A percentile compares a stretch with the other conserved stretches of the same genome.
Evolutionary conservation across 2,113 vertebrate species (phyloP).

Genomic region (Sylvilagus bachmani): DNA sequence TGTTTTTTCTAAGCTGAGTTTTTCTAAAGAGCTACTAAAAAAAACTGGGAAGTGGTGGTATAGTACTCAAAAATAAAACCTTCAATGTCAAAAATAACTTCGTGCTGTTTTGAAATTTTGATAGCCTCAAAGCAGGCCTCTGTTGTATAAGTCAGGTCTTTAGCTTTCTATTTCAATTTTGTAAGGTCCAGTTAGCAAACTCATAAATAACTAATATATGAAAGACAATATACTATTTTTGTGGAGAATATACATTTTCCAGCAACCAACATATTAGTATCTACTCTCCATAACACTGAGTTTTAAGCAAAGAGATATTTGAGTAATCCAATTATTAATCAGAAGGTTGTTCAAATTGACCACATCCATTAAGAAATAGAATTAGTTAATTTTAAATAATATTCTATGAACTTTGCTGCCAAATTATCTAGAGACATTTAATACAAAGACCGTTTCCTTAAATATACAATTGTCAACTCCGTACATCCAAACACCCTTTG

Average conservation of each 20-base stretch:
- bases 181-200: not conserved
- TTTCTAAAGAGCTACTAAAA: not conserved
- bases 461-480: not conserved
- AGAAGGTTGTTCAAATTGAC: not conserved
- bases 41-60: not conserved
- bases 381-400: slow-evolving; percentile 38
- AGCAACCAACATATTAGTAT: slow-evolving; percentile 33
- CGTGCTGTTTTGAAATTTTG: not conserved
- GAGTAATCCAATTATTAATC: not conserved
- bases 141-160: not conserved
- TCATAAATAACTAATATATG: slow-evolving; percentile 31
- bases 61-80: not conserved
- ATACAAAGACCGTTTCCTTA: not conserved
- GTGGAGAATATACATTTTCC: not conserved
- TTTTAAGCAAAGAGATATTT: not conserved
- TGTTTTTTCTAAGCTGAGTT: not conserved
- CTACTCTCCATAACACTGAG: not conserved
- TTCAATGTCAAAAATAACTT: not conserved
- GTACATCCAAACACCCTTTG: not conserved
- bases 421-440: not conserved
- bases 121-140: not conserved
- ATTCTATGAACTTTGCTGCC: not conserved
- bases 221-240: not conserved
- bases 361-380: not conserved
- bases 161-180: not conserved